A percentile compares a stretch with the other conserved stretches of the same genome.
phyloP scores from a whole-genome alignment of 92 coral and sea anemone genomes.

The Zoanthus gigantus region DNA sequence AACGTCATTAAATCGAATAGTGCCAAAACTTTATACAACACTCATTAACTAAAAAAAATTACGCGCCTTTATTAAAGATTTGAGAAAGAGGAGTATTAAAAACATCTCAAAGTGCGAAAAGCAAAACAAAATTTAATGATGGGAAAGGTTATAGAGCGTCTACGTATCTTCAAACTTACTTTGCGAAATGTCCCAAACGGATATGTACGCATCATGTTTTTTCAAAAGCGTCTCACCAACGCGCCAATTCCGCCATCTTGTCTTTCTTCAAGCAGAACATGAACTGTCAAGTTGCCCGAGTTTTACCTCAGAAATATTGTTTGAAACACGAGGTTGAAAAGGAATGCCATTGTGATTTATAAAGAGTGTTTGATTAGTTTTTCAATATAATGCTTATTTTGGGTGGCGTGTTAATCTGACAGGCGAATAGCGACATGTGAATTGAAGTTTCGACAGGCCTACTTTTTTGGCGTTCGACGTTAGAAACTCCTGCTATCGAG shows the following conservation, averaged over 20 bases:
- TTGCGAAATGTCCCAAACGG: background rate
- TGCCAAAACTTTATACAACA: background rate
- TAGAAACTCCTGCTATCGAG: conserved; percentile 14
- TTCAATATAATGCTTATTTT: conserved; percentile 39
- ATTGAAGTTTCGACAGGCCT: conserved; percentile 38
- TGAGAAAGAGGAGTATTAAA: background rate
- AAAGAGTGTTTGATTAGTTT: conserved; percentile 90
- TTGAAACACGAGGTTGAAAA: conserved; percentile 5
- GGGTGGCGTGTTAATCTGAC: conserved; percentile 40
- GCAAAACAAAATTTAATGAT: background rate
- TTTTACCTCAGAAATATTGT: background rate
- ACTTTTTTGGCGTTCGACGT: conserved; percentile 10
- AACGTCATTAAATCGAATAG: background rate
- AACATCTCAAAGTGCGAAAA: background rate
- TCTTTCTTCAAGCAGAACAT: background rate
- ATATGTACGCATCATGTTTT: conserved; percentile 27
- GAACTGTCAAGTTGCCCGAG: background rate
- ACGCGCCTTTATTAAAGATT: background rate
- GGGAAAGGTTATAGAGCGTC: background rate
- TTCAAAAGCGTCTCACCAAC: background rate
- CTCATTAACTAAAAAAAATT: background rate
- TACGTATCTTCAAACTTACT: conserved; percentile 4
- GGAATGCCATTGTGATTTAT: conserved; percentile 64
- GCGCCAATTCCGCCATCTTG: conserved; percentile 38
- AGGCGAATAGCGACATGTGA: conserved; percentile 31